Evolutionary conservation across 1,140 invertebrate genomes (phyloP), one percentile per base, ranked within the genome.

Genomic region (Aphelenchoides fujianensis): DNA sequence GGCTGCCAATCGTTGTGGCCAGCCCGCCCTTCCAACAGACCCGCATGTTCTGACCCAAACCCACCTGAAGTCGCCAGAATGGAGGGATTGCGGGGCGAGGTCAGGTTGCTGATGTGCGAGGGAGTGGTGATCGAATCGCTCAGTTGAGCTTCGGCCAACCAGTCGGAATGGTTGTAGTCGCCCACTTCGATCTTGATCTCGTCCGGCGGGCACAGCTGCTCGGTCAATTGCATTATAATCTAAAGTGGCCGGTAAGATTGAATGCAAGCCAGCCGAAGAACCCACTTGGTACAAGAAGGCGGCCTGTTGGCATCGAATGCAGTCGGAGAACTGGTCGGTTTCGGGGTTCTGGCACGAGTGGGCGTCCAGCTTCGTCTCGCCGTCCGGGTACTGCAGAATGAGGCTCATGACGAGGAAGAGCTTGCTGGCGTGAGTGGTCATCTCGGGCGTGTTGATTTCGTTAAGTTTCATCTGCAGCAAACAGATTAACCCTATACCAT

Each of bases 231-330:
- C 3, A 84, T 54, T 12, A 79, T 48, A 27, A 86, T 69, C 74
- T 82, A 32, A 64, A 57, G 52, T 1, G 27, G 71, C 7, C 64
- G 31, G 30, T 31, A 53, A 48, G 34, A n/a, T 1, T 71, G 27
- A 35, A 63, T 73, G 62, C 12, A 16, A 63, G 16, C 9, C 16
- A 34, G 63, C 35, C 36, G 12, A n/a, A n/a, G n/a, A n/a, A n/a
- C n/a, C 7, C n/a, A 95, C 85, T 85, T 97, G 94, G 86, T 96
- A 93, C 90, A 93, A 96, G 82, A 95, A 90, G 5, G 94, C 91
- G 55, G 90, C 90, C 52, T 93, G 91, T 84, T 95, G 93, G 85
- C 95, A 97, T 81, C 92, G 92, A 31, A 89, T 88, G 85, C 95
- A 98, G 79, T 94, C 92, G 5, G 86, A 85, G 36, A 84, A 83